Percentiles rank a stretch among this genome's conserved stretches.
Conservation (phyloP, 2,797 vertebrate species). For the Salarias fasciatus region DNA sequence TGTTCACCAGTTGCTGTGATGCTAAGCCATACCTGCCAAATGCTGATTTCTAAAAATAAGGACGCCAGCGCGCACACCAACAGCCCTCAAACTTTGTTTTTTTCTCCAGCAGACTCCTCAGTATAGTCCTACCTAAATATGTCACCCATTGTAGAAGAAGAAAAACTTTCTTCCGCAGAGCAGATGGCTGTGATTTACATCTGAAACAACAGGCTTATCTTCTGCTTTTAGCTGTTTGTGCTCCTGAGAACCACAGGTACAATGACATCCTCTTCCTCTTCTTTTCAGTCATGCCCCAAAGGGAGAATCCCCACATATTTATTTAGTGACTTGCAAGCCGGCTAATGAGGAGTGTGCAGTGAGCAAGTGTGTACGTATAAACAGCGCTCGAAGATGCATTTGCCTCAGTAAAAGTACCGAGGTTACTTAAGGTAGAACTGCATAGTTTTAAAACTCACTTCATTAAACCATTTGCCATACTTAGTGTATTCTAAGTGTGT, state of each 20-base stretch:
- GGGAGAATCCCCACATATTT: constrained; percentile 55
- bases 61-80: background rate
- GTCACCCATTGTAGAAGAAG: constrained; percentile 21
- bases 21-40: constrained; percentile 46
- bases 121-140: constrained; percentile 34
- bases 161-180: constrained; percentile 40
- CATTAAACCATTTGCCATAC: too few relatives aligned
- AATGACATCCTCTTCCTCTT: constrained; percentile 28
- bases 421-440: too few relatives aligned
- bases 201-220: constrained; percentile 61
- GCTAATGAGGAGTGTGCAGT: constrained; percentile 64
- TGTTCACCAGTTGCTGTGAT: constrained; percentile 46
- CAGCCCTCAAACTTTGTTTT: constrained; percentile 33
- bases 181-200: constrained; percentile 76
- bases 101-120: constrained; percentile 15
- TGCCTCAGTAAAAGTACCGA: constrained; percentile 1
- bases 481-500: too few relatives aligned
- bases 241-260: constrained; percentile 23
- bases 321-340: constrained; percentile 68
- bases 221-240: constrained; percentile 54
- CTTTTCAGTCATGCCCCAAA: constrained; percentile 55
- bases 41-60: constrained; percentile 43
- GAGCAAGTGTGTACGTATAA: constrained; percentile 15
- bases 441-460: too few relatives aligned
- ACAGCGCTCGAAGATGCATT: constrained; percentile 6